Evolutionary conservation across 2,888 invertebrate species (phyloP), one percentile per base, ranked within the genome.

Genomic region (Drosophila prostipennis): DNA sequence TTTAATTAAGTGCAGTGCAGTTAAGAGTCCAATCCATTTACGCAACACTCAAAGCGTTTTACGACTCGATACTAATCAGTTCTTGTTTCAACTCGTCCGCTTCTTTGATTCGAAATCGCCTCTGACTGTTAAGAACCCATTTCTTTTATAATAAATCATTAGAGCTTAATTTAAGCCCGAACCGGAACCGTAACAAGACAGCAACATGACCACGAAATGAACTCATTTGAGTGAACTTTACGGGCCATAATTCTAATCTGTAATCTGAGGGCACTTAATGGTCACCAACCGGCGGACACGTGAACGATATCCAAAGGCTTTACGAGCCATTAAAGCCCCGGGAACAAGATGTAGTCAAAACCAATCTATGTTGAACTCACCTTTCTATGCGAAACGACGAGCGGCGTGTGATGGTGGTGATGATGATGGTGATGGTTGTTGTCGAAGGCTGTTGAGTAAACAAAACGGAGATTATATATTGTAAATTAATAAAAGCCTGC

Each of bases 161-260:
- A 54, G 75, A 72, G 57, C 51, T 72, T 79, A 85, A 82, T 85
- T 85, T 74, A 74, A 82, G 51, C 32, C 4, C 23, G 26, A 74
- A 57, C 78, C 82, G 82, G 86, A 82, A 85, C 87, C 85, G 67
- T 32, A 45, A 43, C 51, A 55, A 43, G 61, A 48, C 49, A 46
- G 36, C 23, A 48, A 65, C 51, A 57, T 34, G 75, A 29, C 49
- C 26, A 63, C 26, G 58, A 72, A 78, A 74, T 68, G 52, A 85
- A 78, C 76, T 71, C 76, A 83, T 85, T 81, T 74, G 63, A 37
- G 57, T 40, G 32, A 46, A 34, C 55, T 83, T 83, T 71, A 85
- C 59, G 76, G 74, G 61, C 86, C 58, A 80, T 87, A 87, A 85
- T 87, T 87, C 83, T 82, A 77, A 83, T 83, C 88, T 77, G 51